Evolutionary conservation across 1,140 invertebrate genomes (phyloP), one percentile per base, ranked within the genome.

Genomic region (Mactra quadrangularis): DNA sequence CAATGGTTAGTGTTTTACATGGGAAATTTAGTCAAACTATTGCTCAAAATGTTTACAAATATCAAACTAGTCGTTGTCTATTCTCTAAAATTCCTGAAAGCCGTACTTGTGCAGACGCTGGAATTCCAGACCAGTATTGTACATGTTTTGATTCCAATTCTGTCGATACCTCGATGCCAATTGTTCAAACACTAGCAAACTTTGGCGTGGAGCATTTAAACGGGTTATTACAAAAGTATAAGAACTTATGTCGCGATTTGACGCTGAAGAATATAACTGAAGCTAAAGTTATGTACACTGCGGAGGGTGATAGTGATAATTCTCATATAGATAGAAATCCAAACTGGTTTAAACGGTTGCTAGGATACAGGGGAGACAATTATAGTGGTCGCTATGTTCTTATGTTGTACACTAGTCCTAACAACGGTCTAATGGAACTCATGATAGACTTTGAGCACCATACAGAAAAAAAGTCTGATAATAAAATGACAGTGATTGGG

Each of bases 391-490:
- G 78, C 33, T 86, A 84, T 66, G 57, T 66, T 62, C 47, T 93
- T 31, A 88, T 88, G 9, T 33, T 93, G 27, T 57, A 57, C 25
- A 90, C 89, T 0, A 59, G 55, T 11, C 92, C 92, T 15, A 89
- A 90, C 25, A 59, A 84, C 9, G 93, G 85, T 0, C 50, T 88
- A 25, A 89, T 93, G 74, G 92, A 93, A 60, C 89, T 85, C 0
- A 90, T 74, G 60, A 31, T 82, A 19, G 79, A 74, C 33, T 75
- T 74, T 60, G 41, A 52, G 17, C 53, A 55, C 9, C 50, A 62
- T 9, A 70, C 83, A 4, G 62, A 86, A 41, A 79, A 88, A 19
- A 45, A 77, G 6, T 38, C 3, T 7, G 47, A 79, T 33, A 62
- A 85, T n/a, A 59, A 70, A 9, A 86, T 86, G 52, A 78, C 64